These are phyloP conservation scores for Bicyclus anynana DNA, from an alignment of 1,140 invertebrate genomes.

Conservation along the genomic window DNA sequence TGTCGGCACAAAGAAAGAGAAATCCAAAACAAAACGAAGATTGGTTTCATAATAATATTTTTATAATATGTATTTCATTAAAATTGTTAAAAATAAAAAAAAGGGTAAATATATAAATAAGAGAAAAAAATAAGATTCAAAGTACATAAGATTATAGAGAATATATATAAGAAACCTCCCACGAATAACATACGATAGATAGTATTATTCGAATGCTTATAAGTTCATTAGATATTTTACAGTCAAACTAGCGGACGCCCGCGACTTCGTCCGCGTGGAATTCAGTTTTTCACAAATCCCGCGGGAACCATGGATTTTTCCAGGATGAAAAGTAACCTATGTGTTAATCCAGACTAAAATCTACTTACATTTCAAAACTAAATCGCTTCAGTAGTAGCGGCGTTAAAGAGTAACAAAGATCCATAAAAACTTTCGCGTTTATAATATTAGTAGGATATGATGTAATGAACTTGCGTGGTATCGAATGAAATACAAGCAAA, in stretches of 20 bases:
- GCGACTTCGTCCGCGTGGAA: too few relatives aligned
- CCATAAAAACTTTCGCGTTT: too few relatives aligned
- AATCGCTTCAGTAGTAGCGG: too few relatives aligned
- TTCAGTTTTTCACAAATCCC: too few relatives aligned
- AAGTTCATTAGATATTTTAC: not conserved
- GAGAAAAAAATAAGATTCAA: not conserved
- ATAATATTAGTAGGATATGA: too few relatives aligned
- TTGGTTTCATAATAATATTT: not conserved
- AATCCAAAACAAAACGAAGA: not conserved
- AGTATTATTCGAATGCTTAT: not conserved
- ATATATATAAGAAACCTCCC: conserved; percentile 1
- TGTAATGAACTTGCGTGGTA: too few relatives aligned
- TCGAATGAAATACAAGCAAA: not conserved
- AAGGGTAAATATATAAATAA: not conserved
- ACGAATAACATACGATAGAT: conserved; percentile 6
- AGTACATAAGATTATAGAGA: not conserved
- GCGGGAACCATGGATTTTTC: too few relatives aligned
- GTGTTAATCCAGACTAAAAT: too few relatives aligned
- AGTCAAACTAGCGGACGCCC: too few relatives aligned
- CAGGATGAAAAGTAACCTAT: too few relatives aligned
- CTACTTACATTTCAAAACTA: too few relatives aligned
- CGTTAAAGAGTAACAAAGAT: too few relatives aligned
- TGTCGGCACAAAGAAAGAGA: not conserved
- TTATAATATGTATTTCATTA: not conserved
- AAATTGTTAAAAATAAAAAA: not conserved